Evolutionary conservation across 1,140 invertebrate genomes (phyloP), one percentile per base, ranked within the genome.

Genomic region (Asbolus verrucosus): DNA sequence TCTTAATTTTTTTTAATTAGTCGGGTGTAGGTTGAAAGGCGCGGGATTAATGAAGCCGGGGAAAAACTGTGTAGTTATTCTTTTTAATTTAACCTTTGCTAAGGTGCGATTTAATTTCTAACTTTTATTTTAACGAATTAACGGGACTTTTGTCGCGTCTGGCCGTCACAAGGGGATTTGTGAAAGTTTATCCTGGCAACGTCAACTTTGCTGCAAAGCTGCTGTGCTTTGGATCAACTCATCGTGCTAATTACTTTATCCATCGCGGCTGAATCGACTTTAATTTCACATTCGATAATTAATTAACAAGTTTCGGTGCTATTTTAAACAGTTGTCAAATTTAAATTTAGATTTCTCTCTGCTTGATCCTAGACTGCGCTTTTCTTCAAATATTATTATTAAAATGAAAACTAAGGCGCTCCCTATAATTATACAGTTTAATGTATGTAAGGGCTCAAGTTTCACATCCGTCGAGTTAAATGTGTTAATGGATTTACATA

Each of bases 401-500:
- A n/a, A n/a, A n/a, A n/a, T n/a, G n/a, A n/a, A n/a, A n/a, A n/a
- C n/a, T 27, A 27, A 27, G 33, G 11, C 46, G 46, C 46, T 27
- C 46, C 46, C 46, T 24, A 36, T 43, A 43, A 43, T 43, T 54
- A 24, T n/a, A n/a, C 21, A 27, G 19, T 54, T 27, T 27, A 63
- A 63, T 36, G 33, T 36, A 36, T 36, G 33, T 2, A 4, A 36
- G 21, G 24, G 6, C 46, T 66, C 41, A 16, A 8, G 27, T 66
- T 66, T 46, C 63, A 65, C 43, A 66, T 66, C 63, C 63, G 63
- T 15, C 39, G 16, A 33, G 33, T 36, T 36, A 36, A 61, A 24
- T 65, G 62, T 50, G 63, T 46, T 66, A 66, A 66, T 66, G 63
- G 36, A 66, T 66, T 66, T 66, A 66, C 63, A 66, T 63, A 54